These are phyloP conservation scores for Stegodyphus dumicola DNA, from an alignment of 1,140 invertebrate species.

Conservation along the genomic window DNA sequence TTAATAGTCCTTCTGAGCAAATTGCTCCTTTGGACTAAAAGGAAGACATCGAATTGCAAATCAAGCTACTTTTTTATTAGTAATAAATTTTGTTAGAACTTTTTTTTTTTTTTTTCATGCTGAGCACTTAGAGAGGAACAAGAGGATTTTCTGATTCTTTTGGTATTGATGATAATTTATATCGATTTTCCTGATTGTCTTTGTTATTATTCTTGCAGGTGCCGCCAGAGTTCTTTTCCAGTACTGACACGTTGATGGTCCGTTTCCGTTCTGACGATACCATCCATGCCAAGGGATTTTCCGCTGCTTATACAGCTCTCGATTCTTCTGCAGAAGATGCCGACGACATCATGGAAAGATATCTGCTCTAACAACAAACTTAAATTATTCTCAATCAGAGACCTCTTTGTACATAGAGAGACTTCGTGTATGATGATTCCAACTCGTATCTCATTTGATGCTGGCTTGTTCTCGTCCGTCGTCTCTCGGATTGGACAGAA, in stretches of 20 bases:
- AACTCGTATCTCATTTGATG: too few species aligned
- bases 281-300: conserved; percentile 92
- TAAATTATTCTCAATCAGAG: neutral
- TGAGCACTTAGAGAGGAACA: too few species aligned
- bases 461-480: too few species aligned
- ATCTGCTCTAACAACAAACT: conserved; percentile 34
- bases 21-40: too few species aligned
- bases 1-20: too few species aligned
- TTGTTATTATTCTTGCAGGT: conserved; percentile 73
- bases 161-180: neutral
- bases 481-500: too few species aligned
- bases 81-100: too few species aligned
- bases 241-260: conserved; percentile 86
- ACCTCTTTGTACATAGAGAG: neutral
- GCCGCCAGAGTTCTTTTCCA: conserved; percentile 88
- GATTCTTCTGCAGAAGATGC: conserved; percentile 37
- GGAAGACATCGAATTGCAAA: too few species aligned
- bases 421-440: neutral
- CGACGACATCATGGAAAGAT: conserved; percentile 55
- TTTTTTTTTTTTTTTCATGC: too few species aligned
- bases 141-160: too few species aligned
- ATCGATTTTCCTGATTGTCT: neutral
- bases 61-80: too few species aligned
- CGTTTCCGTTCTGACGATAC: conserved; percentile 92
- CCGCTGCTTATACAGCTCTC: conserved; percentile 77